Conservation (phyloP, 2,113 vertebrate genomes). For the mouse (Mus musculus) region DNA sequence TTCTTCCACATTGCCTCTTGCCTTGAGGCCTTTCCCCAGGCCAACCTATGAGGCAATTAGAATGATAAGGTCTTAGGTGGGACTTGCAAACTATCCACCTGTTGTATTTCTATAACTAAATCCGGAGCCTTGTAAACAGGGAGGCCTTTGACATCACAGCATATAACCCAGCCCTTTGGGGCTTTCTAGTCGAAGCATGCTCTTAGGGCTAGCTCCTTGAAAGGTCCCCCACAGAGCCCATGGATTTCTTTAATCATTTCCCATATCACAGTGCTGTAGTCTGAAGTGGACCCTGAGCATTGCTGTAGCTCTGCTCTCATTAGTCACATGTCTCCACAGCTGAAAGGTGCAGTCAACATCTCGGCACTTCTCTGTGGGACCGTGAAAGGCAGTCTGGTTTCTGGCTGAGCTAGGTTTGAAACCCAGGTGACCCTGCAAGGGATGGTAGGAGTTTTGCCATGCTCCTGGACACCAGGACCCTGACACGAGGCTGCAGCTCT, state of each 20-base stretch:
- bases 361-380: background rate
- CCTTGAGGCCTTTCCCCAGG: conserved; percentile 90
- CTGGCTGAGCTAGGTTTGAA: no score
- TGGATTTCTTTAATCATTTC: background rate
- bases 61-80: background rate
- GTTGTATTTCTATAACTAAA: background rate
- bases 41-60: conserved; percentile 82
- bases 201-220: background rate
- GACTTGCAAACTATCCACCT: accelerated
- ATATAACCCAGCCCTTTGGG: background rate
- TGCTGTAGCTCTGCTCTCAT: background rate
- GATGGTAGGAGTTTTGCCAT: no score
- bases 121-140: background rate
- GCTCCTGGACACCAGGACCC: no score
- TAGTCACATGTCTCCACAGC: background rate
- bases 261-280: background rate
- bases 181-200: background rate
- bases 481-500: no score
- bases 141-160: background rate
- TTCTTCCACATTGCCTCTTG: conserved; percentile 91
- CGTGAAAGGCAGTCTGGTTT: no score
- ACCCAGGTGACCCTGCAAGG: no score
- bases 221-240: background rate
- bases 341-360: background rate
- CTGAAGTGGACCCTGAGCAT: background rate